phyloP scores from a whole-genome alignment of 92 coral and sea anemone genomes.

The Desmophyllum pertusum region DNA sequence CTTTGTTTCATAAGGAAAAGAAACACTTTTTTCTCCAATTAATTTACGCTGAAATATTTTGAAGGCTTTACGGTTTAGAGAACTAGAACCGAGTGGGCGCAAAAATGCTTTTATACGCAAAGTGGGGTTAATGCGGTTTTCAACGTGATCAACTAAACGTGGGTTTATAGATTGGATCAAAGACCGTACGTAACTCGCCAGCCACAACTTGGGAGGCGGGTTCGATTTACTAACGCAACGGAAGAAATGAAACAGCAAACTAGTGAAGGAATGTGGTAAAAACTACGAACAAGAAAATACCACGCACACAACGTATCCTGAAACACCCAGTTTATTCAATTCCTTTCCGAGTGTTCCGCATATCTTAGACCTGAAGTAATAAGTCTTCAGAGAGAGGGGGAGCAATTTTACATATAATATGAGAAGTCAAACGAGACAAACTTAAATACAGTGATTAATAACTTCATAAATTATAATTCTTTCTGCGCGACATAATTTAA shows the following conservation, averaged over 20 bases:
- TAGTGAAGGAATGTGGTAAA: constrained; percentile 25
- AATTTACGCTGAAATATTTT: constrained; percentile 10
- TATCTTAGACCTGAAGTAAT: constrained; percentile 38
- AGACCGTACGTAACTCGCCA: background rate
- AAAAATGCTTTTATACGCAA: background rate
- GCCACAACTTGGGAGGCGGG: background rate
- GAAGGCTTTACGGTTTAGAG: background rate
- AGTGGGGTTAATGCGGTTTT: constrained; percentile 10
- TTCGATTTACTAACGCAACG: constrained; percentile 14
- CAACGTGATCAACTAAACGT: background rate
- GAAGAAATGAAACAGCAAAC: constrained; percentile 11
- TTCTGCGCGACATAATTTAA: constrained; percentile 43
- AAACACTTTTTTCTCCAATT: background rate
- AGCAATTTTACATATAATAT: constrained; percentile 24
- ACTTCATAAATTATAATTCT: constrained; percentile 46
- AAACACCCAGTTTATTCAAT: constrained; percentile 46
- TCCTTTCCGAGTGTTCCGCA: constrained; percentile 46
- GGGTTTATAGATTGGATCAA: background rate
- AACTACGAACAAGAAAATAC: constrained; percentile 27
- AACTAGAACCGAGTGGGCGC: background rate
- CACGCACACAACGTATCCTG: constrained; percentile 41
- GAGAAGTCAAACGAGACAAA: constrained; percentile 34
- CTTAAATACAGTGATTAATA: constrained; percentile 46
- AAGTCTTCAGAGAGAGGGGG: constrained; percentile 14
- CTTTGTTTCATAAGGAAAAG: constrained; percentile 25